Base-by-base conservation (phyloP, 2,113 vertebrate species). In the Tyto alba region DNA sequence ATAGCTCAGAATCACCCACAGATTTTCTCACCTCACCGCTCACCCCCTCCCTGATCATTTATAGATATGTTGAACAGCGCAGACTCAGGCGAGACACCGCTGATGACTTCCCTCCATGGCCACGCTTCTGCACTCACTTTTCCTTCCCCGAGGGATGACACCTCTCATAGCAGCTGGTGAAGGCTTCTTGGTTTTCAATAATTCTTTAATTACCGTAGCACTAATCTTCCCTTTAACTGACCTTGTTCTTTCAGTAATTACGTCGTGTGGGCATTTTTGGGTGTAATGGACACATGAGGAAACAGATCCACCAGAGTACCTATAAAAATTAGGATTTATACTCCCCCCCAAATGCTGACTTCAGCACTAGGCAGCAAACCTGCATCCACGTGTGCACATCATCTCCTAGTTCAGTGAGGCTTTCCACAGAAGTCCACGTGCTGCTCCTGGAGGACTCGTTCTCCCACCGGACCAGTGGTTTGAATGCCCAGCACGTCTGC, bases 371-470 rank as follows among this genome's bases (percentile, higher is more conserved):
- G 60, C 34, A 53, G 53, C 25, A 78, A 86, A 77, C 59, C 43
- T 41, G 16, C 38, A 68, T 47, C 41, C 57, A 59, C 10, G 3
- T 5, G 13, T 14, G 45, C 50, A 36, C 29, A 62, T n/a, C 43
- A 11, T 9, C 41, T 53, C 45, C 25, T 17, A 13, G 7, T 43
- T 89, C 55, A 71, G 66, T 3, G 6, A 74, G 26, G 68, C 45
- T 77, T 50, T 74, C 43, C 29, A 67, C 13, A 67, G 43, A 47
- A 6, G 6, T 27, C 26, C 7, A n/a, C 0, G 0, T 3, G 5
- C n/a, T 85, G 25, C 60, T 87, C 60, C 77, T 82, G 41, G 20
- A 85, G 52, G 56, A 26, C 60, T 66, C 62, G 16, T 71, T 83
- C 82, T 90, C 50, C 48, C 66, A 69, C 43, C 11, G 62, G 63